A percentile compares a stretch with the other conserved stretches of the same genome.
Conservation (phyloP, 2,113 vertebrate species). For the Myiagra hebetior region DNA sequence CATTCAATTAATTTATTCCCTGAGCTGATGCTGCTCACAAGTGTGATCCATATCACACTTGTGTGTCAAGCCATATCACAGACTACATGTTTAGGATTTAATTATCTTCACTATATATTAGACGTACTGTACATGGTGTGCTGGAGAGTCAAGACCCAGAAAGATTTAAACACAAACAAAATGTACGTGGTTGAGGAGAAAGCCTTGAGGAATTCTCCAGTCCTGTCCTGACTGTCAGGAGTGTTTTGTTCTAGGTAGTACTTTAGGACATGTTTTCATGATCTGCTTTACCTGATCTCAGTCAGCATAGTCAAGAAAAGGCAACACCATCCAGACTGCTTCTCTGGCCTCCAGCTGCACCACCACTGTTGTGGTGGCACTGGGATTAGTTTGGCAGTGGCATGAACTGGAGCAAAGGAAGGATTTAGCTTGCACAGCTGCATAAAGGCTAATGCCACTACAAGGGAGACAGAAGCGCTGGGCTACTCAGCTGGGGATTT, state of each 20-base stretch:
- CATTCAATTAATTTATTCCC: neutral
- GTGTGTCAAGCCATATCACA: neutral
- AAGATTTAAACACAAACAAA: neutral
- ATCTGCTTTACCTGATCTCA: neutral
- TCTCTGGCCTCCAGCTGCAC: neutral
- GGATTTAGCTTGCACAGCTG: neutral
- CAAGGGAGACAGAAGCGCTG: neutral
- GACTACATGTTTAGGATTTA: neutral
- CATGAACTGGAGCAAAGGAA: neutral
- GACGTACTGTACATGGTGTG: neutral
- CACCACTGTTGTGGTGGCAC: neutral
- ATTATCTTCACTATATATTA: neutral
- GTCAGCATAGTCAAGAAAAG: neutral
- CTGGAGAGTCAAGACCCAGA: neutral
- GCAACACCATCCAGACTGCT: neutral
- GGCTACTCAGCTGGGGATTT: accelerated
- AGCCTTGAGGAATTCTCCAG: neutral
- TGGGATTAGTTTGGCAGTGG: neutral
- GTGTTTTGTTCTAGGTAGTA: neutral
- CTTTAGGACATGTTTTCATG: neutral
- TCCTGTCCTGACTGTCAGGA: neutral
- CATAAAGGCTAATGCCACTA: neutral
- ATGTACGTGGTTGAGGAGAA: neutral
- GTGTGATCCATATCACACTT: neutral
- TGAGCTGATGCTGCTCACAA: neutral